phyloP scores from a whole-genome alignment of 1,140 invertebrate species.

The Diabrotica undecimpunctata region DNA sequence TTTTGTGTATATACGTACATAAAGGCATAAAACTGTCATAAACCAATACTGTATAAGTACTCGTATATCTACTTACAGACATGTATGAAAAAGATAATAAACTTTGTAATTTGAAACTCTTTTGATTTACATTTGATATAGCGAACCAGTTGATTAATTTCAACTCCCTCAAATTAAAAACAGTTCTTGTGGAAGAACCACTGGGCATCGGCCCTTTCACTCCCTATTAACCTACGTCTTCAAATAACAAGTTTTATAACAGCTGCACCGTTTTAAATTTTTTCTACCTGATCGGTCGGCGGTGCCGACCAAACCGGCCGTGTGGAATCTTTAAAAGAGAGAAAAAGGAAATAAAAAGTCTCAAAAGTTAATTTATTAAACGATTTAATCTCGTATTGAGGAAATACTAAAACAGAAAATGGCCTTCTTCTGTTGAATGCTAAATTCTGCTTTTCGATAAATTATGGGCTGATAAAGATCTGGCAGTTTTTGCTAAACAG shows the following conservation, averaged over 20 bases:
- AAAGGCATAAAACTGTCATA: too few species aligned
- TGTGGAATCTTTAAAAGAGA: background rate
- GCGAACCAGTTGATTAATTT: too few species aligned
- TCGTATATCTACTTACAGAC: too few species aligned
- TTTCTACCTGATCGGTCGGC: background rate
- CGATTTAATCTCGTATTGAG: conserved; percentile 1
- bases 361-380: conserved; percentile 1
- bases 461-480: conserved; percentile 1
- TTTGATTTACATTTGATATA: too few species aligned
- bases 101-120: too few species aligned
- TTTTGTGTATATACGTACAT: too few species aligned
- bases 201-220: too few species aligned
- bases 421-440: background rate
- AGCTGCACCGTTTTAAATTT: background rate
- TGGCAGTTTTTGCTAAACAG: background rate
- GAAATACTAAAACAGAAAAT: conserved; percentile 1
- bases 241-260: conserved; percentile 1
- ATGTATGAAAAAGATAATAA: too few species aligned
- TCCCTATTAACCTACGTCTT: background rate
- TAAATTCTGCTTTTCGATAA: background rate
- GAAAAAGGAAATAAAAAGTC: conserved; percentile 3
- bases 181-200: too few species aligned
- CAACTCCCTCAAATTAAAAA: too few species aligned
- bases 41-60: too few species aligned
- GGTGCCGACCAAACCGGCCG: background rate